Percentiles rank a stretch among this genome's conserved stretches.
These are phyloP conservation scores for Tribolium freemani DNA, from an alignment of 2,888 invertebrate species.

Conservation along the genomic window DNA sequence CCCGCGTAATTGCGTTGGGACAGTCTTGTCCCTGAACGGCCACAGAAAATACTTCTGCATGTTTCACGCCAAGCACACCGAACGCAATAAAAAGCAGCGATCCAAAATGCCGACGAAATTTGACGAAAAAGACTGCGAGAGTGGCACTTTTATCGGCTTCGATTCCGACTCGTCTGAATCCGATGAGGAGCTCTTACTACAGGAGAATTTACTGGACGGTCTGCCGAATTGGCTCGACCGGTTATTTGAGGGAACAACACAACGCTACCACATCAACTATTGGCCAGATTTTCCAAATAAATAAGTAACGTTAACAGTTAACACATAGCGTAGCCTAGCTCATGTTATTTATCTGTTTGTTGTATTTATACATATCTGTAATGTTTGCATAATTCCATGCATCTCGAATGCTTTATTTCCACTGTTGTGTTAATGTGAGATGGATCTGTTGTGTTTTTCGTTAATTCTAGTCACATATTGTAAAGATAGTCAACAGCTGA, in stretches of 20 bases:
- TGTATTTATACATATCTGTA: conserved; percentile 43
- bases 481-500: conserved; percentile 13
- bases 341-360: conserved; percentile 34
- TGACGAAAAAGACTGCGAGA: conserved; percentile 77
- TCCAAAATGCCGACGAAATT: conserved; percentile 11
- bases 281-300: conserved; percentile 97
- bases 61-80: conserved; percentile 97
- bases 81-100: conserved; percentile 69
- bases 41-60: conserved; percentile 98
- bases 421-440: conserved; percentile 11
- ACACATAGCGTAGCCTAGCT: conserved; percentile 11
- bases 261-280: conserved; percentile 95
- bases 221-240: conserved; percentile 97
- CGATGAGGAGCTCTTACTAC: conserved; percentile 70
- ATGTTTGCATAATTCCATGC: conserved; percentile 40
- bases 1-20: conserved; percentile 96
- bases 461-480: conserved; percentile 30
- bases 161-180: conserved; percentile 78
- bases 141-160: conserved; percentile 90
- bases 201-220: conserved; percentile 82
- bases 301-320: conserved; percentile 65
- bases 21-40: conserved; percentile 95
- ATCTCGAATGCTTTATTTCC: conserved; percentile 19
- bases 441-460: conserved; percentile 5
- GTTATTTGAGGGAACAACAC: conserved; percentile 95